A percentile compares a stretch with the other conserved stretches of the same genome.
Conservation (phyloP, 2,888 invertebrate genomes). For the Ditula angustiorana region DNA sequence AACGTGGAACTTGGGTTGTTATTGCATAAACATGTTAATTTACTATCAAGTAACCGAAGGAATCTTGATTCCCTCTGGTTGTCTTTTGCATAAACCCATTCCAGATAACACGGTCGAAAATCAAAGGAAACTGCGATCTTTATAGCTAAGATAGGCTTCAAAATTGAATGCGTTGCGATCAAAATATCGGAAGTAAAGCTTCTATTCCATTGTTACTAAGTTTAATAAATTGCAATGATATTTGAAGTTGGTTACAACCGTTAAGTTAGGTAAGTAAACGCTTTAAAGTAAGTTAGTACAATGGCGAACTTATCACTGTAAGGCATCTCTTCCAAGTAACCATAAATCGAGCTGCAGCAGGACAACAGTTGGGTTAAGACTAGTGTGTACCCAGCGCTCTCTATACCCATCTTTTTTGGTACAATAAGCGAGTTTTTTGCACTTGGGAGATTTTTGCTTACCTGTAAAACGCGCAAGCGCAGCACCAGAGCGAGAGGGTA, state of each 20-base stretch:
- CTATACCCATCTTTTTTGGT: too few species aligned
- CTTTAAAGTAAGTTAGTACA: too few species aligned
- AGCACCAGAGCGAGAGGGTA: slow-evolving; percentile 86
- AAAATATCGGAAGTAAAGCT: not conserved
- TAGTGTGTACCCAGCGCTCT: too few species aligned
- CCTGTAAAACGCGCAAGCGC: slow-evolving; percentile 85
- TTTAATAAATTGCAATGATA: slow-evolving; percentile 13
- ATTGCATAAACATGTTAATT: slow-evolving; percentile 26
- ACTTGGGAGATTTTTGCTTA: slow-evolving; percentile 47
- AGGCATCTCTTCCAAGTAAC: too few species aligned
- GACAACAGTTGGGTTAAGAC: too few species aligned
- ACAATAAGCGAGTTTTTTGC: too few species aligned
- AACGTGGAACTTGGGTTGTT: not conserved
- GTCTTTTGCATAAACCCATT: not conserved
- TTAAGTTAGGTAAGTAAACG: too few species aligned
- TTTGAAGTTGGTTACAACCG: too few species aligned
- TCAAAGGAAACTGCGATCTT: not conserved
- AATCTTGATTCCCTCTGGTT: not conserved
- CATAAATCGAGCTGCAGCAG: too few species aligned
- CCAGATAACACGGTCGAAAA: not conserved
- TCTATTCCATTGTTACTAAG: not conserved
- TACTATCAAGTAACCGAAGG: slow-evolving; percentile 3
- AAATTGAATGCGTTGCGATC: not conserved
- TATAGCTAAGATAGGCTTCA: not conserved
- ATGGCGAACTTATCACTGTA: too few species aligned